phyloP scores from a whole-genome alignment of 2,888 invertebrate genomes.

The Salticus scenicus region DNA sequence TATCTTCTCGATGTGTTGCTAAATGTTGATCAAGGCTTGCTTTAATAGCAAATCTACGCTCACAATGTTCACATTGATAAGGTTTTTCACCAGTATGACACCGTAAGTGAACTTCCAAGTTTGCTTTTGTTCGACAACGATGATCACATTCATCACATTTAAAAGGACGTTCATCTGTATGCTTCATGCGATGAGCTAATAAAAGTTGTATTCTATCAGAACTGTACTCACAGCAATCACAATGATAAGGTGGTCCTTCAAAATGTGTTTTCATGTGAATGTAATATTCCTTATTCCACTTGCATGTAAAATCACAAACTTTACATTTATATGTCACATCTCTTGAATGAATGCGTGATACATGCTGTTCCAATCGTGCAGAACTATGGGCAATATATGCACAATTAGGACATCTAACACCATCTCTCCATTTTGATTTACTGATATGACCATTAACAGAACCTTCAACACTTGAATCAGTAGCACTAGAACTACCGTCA shows the following conservation, averaged over 20 bases:
- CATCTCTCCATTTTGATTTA: constrained; percentile 71
- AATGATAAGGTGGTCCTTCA: constrained; percentile 81
- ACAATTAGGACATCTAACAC: constrained; percentile 78
- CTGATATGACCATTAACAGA: constrained; percentile 64
- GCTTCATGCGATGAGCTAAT: constrained; percentile 80
- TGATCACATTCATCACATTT: constrained; percentile 79
- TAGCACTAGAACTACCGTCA: constrained; percentile 69
- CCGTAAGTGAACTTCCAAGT: constrained; percentile 80
- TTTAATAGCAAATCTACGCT: constrained; percentile 80
- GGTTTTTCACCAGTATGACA: constrained; percentile 80
- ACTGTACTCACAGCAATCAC: constrained; percentile 80
- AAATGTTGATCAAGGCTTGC: constrained; percentile 80
- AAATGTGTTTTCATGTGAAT: constrained; percentile 80
- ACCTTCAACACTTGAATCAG: constrained; percentile 63
- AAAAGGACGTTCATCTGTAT: constrained; percentile 78
- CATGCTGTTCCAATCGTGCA: constrained; percentile 79
- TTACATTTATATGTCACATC: constrained; percentile 81
- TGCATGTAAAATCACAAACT: constrained; percentile 81
- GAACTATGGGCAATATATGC: constrained; percentile 78
- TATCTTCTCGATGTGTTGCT: constrained; percentile 79
- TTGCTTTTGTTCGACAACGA: constrained; percentile 80
- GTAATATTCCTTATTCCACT: constrained; percentile 81
- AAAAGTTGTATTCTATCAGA: constrained; percentile 79
- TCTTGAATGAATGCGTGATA: constrained; percentile 79
- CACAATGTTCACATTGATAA: constrained; percentile 80